Base-by-base conservation (phyloP, 2,888 invertebrate species). In the Caenorhabditis imperialis region DNA sequence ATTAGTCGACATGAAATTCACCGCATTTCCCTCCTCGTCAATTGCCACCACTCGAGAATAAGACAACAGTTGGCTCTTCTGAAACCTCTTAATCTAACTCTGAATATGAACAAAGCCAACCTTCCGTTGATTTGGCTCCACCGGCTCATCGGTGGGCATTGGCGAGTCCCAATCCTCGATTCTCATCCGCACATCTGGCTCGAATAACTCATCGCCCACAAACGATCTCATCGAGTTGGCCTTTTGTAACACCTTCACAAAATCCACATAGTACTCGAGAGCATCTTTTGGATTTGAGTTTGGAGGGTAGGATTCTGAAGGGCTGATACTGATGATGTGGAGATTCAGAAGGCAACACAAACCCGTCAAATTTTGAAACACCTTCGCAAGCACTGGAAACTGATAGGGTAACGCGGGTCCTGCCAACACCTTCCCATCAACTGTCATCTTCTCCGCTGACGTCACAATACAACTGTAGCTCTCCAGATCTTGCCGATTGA, bases 11-110 rank as follows among this genome's bases (percentile, higher is more conserved):
- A 72, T 73, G 33, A 75, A 60, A 16, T 72, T 69, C 5, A 77
- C 75, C 0, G 71, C 61, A n/a, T 67, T 79, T 2, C 79, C 79
- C 14, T 58, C 48, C 7, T 70, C 55, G 25, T 79, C 79, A 1
- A 75, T 12, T 7, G 67, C 55, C 20, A 69, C 25, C 20, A 76
- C 51, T 20, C 75, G 54, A 0, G 79, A 69, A 27, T 71, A 70
- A 14, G 63, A n/a, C n/a, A 30, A 30, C 7, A 45, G 57, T 16
- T 51, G 53, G n/a, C 44, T 58, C 25, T 30, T 70, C 77, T 67
- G 44, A 20, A 62, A 35, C 30, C 18, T 6, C 30, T 7, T n/a
- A 25, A 6, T 30, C n/a, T n/a, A n/a, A n/a, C n/a, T n/a, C n/a
- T n/a, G n/a, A n/a, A n/a, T n/a, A n/a, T n/a, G n/a, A n/a, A n/a